Evolutionary conservation across 2,797 vertebrate genomes (phyloP).

Genomic region (Enteromius fasciolatus): DNA sequence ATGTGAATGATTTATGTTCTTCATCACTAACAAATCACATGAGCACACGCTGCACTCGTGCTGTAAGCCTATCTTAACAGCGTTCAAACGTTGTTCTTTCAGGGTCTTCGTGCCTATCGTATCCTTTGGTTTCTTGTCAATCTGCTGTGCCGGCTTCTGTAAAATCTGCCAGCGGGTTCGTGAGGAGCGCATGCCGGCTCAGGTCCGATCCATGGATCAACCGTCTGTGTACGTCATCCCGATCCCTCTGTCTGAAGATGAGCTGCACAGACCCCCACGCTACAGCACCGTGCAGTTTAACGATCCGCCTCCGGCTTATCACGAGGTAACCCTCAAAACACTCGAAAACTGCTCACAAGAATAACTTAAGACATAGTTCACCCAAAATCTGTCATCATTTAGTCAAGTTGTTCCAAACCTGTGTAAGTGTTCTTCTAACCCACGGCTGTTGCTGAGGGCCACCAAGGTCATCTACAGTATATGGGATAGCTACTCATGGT

Average conservation of each 20-base stretch:
- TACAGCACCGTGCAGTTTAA: constrained; percentile 28
- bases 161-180: constrained; percentile 7
- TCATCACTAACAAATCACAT: neutral
- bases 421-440: neutral
- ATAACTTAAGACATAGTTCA: neutral
- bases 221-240: constrained; percentile 55
- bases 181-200: neutral
- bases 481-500: no score
- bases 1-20: neutral
- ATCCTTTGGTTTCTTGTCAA: neutral
- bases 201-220: neutral
- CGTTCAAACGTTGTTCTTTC: neutral
- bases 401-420: neutral
- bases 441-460: no score
- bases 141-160: constrained; percentile 52
- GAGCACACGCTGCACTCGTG: no score
- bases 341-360: neutral
- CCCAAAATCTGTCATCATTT: neutral
- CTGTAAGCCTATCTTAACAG: neutral
- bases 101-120: constrained; percentile 52
- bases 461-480: no score
- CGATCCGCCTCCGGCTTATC: constrained; percentile 49
- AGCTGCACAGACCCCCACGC: neutral
- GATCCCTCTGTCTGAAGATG: constrained; percentile 10
- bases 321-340: constrained; percentile 43